Conservation (phyloP, 2,797 vertebrate genomes). For the Podarcis lilfordi region DNA sequence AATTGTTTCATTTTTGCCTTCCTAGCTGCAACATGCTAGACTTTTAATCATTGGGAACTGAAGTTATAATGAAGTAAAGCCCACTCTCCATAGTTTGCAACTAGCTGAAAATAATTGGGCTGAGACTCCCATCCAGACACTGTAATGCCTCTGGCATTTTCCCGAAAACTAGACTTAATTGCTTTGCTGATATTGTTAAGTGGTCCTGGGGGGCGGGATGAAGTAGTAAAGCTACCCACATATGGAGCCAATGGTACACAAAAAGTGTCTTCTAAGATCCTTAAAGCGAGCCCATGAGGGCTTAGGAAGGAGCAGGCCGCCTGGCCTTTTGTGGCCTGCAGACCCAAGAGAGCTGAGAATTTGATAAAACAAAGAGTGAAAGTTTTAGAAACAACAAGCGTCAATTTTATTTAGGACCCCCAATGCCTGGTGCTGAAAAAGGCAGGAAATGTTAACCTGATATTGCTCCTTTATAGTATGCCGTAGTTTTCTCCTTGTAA, state of each 20-base stretch:
- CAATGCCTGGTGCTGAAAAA: neutral
- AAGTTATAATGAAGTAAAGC: slow-evolving; percentile 85
- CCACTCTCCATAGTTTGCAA: slow-evolving; percentile 81
- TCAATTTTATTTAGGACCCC: slow-evolving; percentile 46
- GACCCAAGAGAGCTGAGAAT: slow-evolving; percentile 13
- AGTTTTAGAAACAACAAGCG: slow-evolving; percentile 26
- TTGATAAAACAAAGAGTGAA: slow-evolving; percentile 38
- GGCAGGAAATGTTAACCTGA: neutral
- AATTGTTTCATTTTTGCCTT: slow-evolving; percentile 85
- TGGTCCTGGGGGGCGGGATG: slow-evolving; percentile 79
- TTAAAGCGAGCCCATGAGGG: slow-evolving; percentile 70
- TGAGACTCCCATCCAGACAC: slow-evolving; percentile 84
- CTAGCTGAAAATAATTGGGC: slow-evolving; percentile 86
- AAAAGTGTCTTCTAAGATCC: slow-evolving; percentile 73
- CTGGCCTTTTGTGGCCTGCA: neutral
- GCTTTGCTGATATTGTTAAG: slow-evolving; percentile 86
- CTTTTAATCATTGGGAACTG: slow-evolving; percentile 85
- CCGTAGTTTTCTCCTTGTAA: neutral
- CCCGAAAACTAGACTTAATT: slow-evolving; percentile 84
- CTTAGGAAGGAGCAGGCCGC: slow-evolving; percentile 42
- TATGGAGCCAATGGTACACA: slow-evolving; percentile 73
- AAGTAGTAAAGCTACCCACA: slow-evolving; percentile 74
- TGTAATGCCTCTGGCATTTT: slow-evolving; percentile 82
- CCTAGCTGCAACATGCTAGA: slow-evolving; percentile 78
- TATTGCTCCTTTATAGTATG: slow-evolving; percentile 6